Evolutionary conservation across 2,797 vertebrate genomes (phyloP).

Genomic region (Geotrypetes seraphini): DNA sequence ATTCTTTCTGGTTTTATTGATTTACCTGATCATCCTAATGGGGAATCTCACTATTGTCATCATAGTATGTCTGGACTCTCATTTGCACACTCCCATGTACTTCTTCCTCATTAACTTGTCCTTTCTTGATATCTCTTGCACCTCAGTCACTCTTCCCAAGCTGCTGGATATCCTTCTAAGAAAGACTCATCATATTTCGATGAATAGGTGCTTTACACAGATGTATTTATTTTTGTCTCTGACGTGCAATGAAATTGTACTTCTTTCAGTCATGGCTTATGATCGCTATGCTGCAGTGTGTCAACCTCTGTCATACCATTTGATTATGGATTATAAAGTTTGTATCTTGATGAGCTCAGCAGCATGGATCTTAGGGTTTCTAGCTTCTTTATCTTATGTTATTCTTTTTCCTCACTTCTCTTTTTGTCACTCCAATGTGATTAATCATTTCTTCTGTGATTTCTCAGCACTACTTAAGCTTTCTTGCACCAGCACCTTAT

Average conservation of each 20-base stretch:
- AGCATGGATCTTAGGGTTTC: constrained; percentile 4
- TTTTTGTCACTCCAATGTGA: constrained; percentile 5
- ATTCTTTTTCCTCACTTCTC: neutral
- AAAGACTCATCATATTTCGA: no score
- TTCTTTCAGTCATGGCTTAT: constrained; percentile 12
- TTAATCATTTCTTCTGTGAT: constrained; percentile 15
- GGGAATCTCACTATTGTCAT: constrained; percentile 13
- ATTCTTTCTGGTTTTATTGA: constrained; percentile 4
- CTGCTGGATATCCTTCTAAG: no score
- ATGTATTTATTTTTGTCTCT: constrained; percentile 9
- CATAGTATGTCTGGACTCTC: neutral
- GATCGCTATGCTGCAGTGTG: constrained; percentile 11
- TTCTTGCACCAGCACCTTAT: no score
- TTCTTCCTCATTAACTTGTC: constrained; percentile 24
- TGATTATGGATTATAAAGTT: neutral
- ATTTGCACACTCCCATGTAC: constrained; percentile 23
- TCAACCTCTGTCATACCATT: constrained; percentile 1
- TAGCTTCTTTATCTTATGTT: constrained; percentile 1
- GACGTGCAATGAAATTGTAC: constrained; percentile 3
- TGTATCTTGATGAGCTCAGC: neutral
- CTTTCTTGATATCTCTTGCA: constrained; percentile 19
- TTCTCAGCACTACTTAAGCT: constrained; percentile 7
- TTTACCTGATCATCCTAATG: constrained; percentile 14
- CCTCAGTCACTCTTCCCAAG: no score
- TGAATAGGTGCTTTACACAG: neutral